These are phyloP conservation scores for Cyanoderma ruficeps DNA, from an alignment of 2,113 vertebrate genomes.

Conservation along the genomic window DNA sequence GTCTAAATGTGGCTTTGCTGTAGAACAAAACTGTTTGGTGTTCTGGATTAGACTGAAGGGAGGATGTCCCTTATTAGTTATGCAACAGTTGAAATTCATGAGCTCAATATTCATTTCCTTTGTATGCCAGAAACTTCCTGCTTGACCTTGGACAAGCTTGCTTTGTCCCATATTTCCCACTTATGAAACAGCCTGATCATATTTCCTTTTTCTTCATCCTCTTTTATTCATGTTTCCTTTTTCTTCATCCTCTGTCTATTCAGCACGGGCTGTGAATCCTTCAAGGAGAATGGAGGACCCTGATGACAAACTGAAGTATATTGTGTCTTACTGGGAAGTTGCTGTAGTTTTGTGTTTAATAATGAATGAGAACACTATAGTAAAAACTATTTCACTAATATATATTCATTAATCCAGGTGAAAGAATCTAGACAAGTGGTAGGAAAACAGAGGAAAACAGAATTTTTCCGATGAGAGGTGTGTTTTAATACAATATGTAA, in stretches of 20 bases:
- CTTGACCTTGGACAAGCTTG: slow-evolving; percentile 11
- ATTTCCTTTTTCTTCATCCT: slow-evolving; percentile 13
- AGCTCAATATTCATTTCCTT: slow-evolving; percentile 58
- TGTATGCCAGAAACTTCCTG: slow-evolving; percentile 54
- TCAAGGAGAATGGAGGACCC: background rate
- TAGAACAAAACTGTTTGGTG: background rate
- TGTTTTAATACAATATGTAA: background rate
- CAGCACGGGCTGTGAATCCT: background rate
- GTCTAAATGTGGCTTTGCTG: background rate
- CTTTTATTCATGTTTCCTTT: background rate
- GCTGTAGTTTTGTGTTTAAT: background rate
- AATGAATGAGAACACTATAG: background rate
- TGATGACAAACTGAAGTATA: background rate
- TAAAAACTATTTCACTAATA: background rate
- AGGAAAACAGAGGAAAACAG: background rate
- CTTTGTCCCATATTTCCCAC: slow-evolving; percentile 40
- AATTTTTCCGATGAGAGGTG: background rate
- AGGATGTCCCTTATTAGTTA: slow-evolving; percentile 11
- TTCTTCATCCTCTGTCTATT: background rate
- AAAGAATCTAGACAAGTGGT: background rate
- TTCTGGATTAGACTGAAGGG: background rate
- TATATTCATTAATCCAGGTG: background rate
- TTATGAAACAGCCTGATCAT: slow-evolving; percentile 27
- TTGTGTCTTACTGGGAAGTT: background rate
- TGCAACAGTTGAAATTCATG: slow-evolving; percentile 16